These are phyloP conservation scores for Choloepus didactylus DNA, from an alignment of 2,797 vertebrate species.

Conservation along the genomic window DNA sequence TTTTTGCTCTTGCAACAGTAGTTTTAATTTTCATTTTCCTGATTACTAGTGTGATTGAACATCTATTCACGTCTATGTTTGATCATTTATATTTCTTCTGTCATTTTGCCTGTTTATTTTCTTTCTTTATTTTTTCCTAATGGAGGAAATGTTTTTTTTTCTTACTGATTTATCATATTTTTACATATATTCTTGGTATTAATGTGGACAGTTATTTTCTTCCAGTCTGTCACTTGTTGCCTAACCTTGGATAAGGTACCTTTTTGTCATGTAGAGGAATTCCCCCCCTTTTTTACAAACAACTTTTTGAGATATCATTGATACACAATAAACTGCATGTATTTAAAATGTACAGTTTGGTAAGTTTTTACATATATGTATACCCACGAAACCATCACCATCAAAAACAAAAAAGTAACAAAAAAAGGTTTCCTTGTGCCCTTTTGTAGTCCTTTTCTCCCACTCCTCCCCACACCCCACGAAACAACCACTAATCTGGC, in stretches of 20 bases:
- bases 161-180: neutral
- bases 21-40: conserved; percentile 3
- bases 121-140: neutral
- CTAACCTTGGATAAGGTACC: neutral
- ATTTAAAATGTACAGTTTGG: neutral
- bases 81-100: conserved; percentile 4
- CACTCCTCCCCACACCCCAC: neutral
- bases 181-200: neutral
- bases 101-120: neutral
- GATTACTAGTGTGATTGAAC: neutral
- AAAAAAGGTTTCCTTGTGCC: neutral
- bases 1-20: neutral
- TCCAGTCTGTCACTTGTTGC: neutral
- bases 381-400: too few relatives aligned
- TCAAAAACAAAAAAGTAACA: too few relatives aligned
- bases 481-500: neutral
- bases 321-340: neutral
- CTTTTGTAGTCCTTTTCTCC: neutral
- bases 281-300: neutral
- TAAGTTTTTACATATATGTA: too few relatives aligned
- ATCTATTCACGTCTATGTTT: neutral
- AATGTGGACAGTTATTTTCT: neutral
- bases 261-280: conserved; percentile 5
- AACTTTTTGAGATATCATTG: conserved; percentile 9
- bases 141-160: neutral